Evolutionary conservation across 2,888 invertebrate genomes (phyloP).

Genomic region (Ectobius pallidus): DNA sequence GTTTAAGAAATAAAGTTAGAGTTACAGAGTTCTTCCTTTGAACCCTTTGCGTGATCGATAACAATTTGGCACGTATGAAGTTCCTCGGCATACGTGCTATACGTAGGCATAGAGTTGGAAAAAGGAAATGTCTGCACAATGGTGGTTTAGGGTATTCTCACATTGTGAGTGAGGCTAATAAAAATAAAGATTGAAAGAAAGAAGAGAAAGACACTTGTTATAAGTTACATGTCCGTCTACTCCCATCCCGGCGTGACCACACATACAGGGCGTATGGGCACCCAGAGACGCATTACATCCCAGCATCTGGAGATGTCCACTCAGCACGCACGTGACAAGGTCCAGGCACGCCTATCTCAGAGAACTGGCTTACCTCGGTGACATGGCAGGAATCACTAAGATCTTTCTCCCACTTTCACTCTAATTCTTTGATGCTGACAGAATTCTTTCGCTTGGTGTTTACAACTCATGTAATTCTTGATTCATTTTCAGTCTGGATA

Average conservation of each 20-base stretch:
- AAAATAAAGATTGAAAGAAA: conserved; percentile 6
- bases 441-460: background rate
- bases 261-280: background rate
- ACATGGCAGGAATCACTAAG: conserved; percentile 18
- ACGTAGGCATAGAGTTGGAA: no score
- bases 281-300: conserved; percentile 11
- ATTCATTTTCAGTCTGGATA: background rate
- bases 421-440: background rate
- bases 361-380: background rate
- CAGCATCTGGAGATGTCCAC: conserved; percentile 28
- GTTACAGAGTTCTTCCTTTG: no score
- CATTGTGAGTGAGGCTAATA: no score
- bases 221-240: background rate
- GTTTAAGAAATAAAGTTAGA: no score
- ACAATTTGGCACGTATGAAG: no score
- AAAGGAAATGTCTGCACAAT: no score
- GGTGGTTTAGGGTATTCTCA: no score
- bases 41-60: no score
- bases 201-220: background rate
- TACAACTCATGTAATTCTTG: background rate
- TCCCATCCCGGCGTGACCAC: background rate
- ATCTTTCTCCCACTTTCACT: background rate
- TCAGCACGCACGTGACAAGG: conserved; percentile 30
- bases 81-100: no score
- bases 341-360: background rate